Conservation (phyloP, 2,113 vertebrate genomes). For the Callithrix jacchus region DNA sequence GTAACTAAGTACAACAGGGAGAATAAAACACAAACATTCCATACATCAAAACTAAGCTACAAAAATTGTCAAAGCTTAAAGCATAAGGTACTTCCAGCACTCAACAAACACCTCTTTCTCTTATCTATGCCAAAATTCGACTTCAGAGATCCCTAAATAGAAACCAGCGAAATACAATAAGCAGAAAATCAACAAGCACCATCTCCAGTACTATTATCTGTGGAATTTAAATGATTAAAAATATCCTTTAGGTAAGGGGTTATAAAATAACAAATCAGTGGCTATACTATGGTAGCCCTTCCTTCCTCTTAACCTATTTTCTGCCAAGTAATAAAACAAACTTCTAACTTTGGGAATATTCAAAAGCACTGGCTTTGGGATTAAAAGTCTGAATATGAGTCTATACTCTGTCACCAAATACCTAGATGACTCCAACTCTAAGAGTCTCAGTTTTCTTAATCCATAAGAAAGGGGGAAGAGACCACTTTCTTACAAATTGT, state of each 20-base stretch:
- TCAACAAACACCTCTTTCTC: not conserved
- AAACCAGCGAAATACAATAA: slow-evolving; percentile 8
- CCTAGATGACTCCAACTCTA: not conserved
- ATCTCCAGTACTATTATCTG: slow-evolving; percentile 11
- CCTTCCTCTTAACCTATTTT: not conserved
- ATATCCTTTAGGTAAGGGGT: slow-evolving; percentile 34
- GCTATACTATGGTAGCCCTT: not conserved
- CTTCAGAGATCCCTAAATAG: not conserved
- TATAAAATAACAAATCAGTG: slow-evolving; percentile 22
- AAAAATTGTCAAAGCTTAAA: not conserved
- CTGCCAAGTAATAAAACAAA: slow-evolving; percentile 27
- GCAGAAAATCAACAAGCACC: not conserved
- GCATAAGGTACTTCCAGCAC: not conserved
- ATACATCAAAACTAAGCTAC: slow-evolving; percentile 29
- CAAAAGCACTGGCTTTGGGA: not conserved
- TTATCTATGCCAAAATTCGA: slow-evolving; percentile 25
- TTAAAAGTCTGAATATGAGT: not conserved
- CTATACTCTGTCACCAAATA: not conserved
- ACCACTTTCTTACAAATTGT: not conserved
- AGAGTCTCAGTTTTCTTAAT: slow-evolving; percentile 40
- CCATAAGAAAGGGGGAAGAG: not conserved
- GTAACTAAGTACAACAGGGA: not conserved
- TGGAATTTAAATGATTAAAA: slow-evolving; percentile 39
- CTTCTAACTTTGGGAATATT: not conserved
- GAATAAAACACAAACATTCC: not conserved